A percentile compares a stretch with the other conserved stretches of the same genome.
phyloP scores from a whole-genome alignment of 2,888 invertebrate species.

The Brachyptera risi region DNA sequence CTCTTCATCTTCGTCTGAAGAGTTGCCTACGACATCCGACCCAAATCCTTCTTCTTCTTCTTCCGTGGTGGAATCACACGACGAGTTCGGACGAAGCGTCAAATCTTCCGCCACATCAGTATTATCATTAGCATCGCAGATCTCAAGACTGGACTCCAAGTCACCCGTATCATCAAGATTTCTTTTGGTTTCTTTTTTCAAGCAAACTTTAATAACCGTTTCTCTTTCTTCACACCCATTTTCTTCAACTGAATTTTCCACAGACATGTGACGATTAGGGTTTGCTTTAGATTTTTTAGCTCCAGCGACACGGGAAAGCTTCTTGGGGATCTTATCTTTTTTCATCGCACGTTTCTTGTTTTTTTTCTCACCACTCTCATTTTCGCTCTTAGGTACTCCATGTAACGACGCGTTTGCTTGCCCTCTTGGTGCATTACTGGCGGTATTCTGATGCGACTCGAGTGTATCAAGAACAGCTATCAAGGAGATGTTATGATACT shows the following conservation, averaged over 20 bases:
- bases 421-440: no score
- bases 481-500: constrained; percentile 30
- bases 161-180: background rate
- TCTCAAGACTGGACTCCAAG: background rate
- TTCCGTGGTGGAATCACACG: constrained; percentile 10
- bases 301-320: no score
- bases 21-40: background rate
- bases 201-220: background rate
- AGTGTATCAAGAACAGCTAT: constrained; percentile 24
- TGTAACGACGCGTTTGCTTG: no score
- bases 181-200: no score
- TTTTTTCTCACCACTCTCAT: no score
- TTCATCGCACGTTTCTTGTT: background rate
- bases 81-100: background rate
- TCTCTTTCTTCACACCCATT: background rate
- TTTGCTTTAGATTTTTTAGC: background rate
- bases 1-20: constrained; percentile 4
- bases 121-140: no score
- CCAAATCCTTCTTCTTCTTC: constrained; percentile 27
- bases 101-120: no score
- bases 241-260: background rate
- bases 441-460: constrained; percentile 12
- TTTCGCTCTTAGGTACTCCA: no score
- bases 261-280: background rate
- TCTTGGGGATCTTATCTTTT: background rate